Evolutionary conservation across 1,140 invertebrate genomes (phyloP), one percentile per base, ranked within the genome.

Genomic region (Anastatus disparis): DNA sequence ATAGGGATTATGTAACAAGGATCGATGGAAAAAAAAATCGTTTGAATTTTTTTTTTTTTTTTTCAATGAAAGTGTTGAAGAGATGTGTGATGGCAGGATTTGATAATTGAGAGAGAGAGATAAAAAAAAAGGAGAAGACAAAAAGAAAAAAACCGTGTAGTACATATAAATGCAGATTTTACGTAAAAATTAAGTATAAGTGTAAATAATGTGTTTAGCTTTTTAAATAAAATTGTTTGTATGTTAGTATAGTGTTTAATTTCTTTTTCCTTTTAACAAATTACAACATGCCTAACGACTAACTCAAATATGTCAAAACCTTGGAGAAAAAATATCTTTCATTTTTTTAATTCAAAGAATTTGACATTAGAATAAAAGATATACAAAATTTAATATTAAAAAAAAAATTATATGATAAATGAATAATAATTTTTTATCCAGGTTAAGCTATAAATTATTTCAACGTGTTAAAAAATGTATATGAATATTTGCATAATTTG

Each of bases 131-230:
- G 81, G 84, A 82, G 74, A 81, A 84, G 78, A 85, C 77, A 84
- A 80, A 83, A 77, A 82, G 78, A 81, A 79, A 83, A 85, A 82
- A 83, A 82, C 77, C 79, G 84, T 86, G 84, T 85, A 86, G 75
- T 86, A 86, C 80, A 82, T 82, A 83, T 83, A 86, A 80, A 83
- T 83, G 84, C 80, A 78, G 77, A 75, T 80, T n/a, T 67, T 52
- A 69, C 56, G 66, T 61, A 69, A 52, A 65, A 63, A 53, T 63
- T 69, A 69, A n/a, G 56, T 69, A 44, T 71, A 63, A 27, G 62
- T 71, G 61, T 64, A 56, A 35, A 50, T 71, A 29, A 52, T 29
- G 50, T 70, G 35, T 56, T 63, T 27, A 4, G 35, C 2, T 20
- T 53, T 17, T 31, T 2, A 70, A 42, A 53, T 26, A 9, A 42